phyloP scores from a whole-genome alignment of 2,888 invertebrate genomes.

The Cordilura impudica region DNA sequence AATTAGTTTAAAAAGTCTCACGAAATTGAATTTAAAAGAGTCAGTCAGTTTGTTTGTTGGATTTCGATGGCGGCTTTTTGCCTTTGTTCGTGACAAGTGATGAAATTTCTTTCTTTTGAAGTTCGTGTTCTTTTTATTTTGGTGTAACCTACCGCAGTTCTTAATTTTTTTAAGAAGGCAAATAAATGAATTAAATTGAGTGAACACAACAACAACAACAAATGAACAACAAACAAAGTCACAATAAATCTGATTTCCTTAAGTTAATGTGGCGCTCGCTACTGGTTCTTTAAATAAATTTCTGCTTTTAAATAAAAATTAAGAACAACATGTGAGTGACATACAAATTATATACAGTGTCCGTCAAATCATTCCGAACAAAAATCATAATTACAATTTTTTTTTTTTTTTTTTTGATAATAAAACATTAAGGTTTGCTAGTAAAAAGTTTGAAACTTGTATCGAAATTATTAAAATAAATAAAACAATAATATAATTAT shows the following conservation, averaged over 20 bases:
- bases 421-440: too few relatives aligned
- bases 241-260: slow-evolving; percentile 47
- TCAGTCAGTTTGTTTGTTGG: neutral
- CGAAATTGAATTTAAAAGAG: slow-evolving; percentile 30
- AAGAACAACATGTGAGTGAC: slow-evolving; percentile 28
- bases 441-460: too few relatives aligned
- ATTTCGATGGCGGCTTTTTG: slow-evolving; percentile 39
- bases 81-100: slow-evolving; percentile 60
- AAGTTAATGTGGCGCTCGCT: slow-evolving; percentile 49
- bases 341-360: slow-evolving; percentile 52
- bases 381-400: too few relatives aligned
- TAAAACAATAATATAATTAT: too few relatives aligned
- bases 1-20: slow-evolving; percentile 59
- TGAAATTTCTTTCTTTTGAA: slow-evolving; percentile 62
- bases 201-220: slow-evolving; percentile 32
- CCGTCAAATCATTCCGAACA: too few relatives aligned
- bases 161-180: slow-evolving; percentile 27
- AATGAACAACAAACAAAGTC: slow-evolving; percentile 11
- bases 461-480: too few relatives aligned
- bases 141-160: slow-evolving; percentile 58
- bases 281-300: slow-evolving; percentile 34
- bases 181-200: slow-evolving; percentile 50
- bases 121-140: slow-evolving; percentile 28
- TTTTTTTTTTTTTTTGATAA: too few relatives aligned
- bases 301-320: slow-evolving; percentile 20